A percentile compares a stretch with the other conserved stretches of the same genome.
Conservation (phyloP, 2,888 invertebrate species). For the Rapana venosa region DNA sequence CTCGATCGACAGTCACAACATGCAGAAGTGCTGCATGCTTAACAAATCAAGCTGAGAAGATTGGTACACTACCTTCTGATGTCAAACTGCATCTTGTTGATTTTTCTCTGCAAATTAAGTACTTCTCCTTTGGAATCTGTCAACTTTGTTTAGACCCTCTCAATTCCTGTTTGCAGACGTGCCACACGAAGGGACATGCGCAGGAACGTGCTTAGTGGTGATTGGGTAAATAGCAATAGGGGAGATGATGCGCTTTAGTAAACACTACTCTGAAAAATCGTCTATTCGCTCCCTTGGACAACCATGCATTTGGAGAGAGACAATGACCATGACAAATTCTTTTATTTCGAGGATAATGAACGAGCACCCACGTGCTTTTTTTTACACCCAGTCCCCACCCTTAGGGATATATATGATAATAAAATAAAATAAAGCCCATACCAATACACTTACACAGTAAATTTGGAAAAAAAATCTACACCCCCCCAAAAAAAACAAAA, state of each 20-base stretch:
- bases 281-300: too few species aligned
- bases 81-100: constrained; percentile 24
- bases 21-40: not conserved
- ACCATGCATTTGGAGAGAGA: too few species aligned
- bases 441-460: too few species aligned
- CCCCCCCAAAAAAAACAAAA: too few species aligned
- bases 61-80: constrained; percentile 20
- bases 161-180: constrained; percentile 12
- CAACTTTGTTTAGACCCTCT: not conserved
- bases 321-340: too few species aligned
- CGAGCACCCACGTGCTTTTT: too few species aligned
- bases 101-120: not conserved
- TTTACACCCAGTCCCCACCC: not conserved
- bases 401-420: too few species aligned
- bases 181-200: constrained; percentile 9
- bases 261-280: not conserved
- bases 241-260: not conserved
- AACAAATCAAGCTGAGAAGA: not conserved
- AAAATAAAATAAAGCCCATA: too few species aligned
- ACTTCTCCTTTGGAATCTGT: not conserved
- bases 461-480: not conserved
- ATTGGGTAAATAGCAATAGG: not conserved
- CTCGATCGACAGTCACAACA: too few species aligned
- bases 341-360: too few species aligned
- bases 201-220: not conserved